Evolutionary conservation across 2,113 vertebrate genomes (phyloP).

Genomic region (Lipotes vexillifer): DNA sequence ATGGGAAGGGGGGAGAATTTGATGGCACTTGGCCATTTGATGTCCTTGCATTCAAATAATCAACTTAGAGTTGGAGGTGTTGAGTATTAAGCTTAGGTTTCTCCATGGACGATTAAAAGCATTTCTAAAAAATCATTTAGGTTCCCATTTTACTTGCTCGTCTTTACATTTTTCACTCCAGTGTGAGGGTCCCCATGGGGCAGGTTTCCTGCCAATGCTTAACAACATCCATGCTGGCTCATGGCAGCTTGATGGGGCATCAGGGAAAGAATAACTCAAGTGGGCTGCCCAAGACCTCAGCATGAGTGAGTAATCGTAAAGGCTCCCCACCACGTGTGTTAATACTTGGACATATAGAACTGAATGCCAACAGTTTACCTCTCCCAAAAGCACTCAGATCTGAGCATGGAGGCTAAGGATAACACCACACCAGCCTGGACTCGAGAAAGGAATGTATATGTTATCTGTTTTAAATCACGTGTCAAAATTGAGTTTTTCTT

Average conservation of each 20-base stretch:
- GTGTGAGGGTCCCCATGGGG: not conserved
- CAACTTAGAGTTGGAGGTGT: not conserved
- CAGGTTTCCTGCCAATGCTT: conserved; percentile 27
- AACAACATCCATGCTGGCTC: not conserved
- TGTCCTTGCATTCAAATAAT: not conserved
- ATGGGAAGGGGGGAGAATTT: not conserved
- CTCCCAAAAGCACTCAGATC: conserved; percentile 23
- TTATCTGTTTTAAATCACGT: conserved; percentile 51
- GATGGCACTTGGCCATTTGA: not conserved
- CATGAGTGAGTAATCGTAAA: conserved; percentile 59
- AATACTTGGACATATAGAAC: conserved; percentile 51
- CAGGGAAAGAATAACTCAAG: conserved; percentile 27
- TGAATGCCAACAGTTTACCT: conserved; percentile 41
- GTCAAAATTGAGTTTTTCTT: conserved; percentile 53
- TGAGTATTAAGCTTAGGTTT: not conserved
- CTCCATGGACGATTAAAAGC: not conserved
- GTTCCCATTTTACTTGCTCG: not conserved
- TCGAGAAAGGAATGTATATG: conserved; percentile 40
- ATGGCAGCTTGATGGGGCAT: not conserved
- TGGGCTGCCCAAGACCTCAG: conserved; percentile 50
- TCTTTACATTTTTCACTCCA: conserved; percentile 14
- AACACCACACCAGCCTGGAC: not conserved
- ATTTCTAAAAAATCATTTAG: not conserved
- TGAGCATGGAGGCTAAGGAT: not conserved
- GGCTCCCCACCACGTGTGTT: conserved; percentile 28